Conservation (phyloP, 2,113 vertebrate species). For the Dunckerocampus dactyliophorus region DNA sequence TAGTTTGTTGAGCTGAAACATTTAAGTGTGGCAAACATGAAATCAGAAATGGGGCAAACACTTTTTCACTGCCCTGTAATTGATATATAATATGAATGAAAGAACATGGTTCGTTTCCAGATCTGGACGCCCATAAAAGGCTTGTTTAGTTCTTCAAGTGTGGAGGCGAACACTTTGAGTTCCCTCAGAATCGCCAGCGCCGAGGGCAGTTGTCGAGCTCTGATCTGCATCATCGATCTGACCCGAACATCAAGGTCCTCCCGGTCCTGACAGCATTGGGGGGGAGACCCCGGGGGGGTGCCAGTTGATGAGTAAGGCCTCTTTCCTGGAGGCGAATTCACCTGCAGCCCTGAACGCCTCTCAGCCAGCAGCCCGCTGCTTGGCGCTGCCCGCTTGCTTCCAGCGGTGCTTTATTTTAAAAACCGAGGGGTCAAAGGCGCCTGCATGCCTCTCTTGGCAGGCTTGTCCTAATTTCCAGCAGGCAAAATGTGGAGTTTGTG, state of each 20-base stretch:
- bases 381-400: constrained; percentile 20
- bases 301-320: constrained; percentile 26
- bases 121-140: constrained; percentile 44
- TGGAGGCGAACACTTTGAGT: constrained; percentile 58
- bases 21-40: no score
- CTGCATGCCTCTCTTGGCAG: constrained; percentile 39
- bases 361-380: constrained; percentile 3
- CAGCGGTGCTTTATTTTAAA: constrained; percentile 52
- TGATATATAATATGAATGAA: no score
- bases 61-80: no score
- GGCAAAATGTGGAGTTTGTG: constrained; percentile 17
- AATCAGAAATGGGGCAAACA: no score
- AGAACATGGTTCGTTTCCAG: constrained; percentile 13
- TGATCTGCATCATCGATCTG: constrained; percentile 65
- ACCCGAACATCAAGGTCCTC: constrained; percentile 46
- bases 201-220: constrained; percentile 60
- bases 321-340: constrained; percentile 61
- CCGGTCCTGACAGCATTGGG: constrained; percentile 29
- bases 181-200: constrained; percentile 63
- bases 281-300: no score
- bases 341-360: constrained; percentile 36
- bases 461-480: constrained; percentile 55
- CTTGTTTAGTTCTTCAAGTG: constrained; percentile 42
- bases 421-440: constrained; percentile 54
- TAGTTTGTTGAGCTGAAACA: no score